Conservation (phyloP, 1,140 invertebrate genomes). For the Papilio glaucus region DNA sequence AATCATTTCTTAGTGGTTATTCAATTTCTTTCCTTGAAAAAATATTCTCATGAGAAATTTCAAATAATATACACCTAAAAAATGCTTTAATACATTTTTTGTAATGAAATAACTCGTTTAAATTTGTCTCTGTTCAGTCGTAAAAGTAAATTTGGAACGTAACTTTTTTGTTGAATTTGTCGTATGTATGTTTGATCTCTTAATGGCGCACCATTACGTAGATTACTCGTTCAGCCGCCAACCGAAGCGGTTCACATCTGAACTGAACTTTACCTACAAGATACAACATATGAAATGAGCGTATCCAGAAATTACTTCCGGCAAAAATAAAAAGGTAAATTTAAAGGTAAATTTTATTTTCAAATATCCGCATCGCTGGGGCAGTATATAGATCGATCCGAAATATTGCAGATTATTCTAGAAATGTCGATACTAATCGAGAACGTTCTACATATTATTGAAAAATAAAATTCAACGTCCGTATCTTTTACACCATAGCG, state of each 20-base stretch:
- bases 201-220: constrained; percentile 26
- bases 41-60: background rate
- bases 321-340: too few species aligned
- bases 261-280: background rate
- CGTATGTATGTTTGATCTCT: constrained; percentile 25
- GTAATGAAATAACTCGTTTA: background rate
- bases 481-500: too few species aligned
- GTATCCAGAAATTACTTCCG: background rate
- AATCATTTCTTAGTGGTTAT: too few species aligned
- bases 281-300: background rate
- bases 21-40: too few species aligned
- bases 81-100: background rate
- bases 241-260: background rate
- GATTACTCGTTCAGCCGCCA: constrained; percentile 22
- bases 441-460: too few species aligned
- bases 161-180: constrained; percentile 19
- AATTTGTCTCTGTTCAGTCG: constrained; percentile 1
- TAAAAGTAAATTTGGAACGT: background rate
- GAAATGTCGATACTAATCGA: too few species aligned
- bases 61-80: background rate
- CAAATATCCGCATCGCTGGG: too few species aligned
- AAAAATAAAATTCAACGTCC: too few species aligned
- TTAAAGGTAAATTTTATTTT: too few species aligned
- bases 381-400: too few species aligned
- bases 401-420: too few species aligned